Evolutionary conservation across 2,888 invertebrate genomes (phyloP).

Genomic region (Pocota personata): DNA sequence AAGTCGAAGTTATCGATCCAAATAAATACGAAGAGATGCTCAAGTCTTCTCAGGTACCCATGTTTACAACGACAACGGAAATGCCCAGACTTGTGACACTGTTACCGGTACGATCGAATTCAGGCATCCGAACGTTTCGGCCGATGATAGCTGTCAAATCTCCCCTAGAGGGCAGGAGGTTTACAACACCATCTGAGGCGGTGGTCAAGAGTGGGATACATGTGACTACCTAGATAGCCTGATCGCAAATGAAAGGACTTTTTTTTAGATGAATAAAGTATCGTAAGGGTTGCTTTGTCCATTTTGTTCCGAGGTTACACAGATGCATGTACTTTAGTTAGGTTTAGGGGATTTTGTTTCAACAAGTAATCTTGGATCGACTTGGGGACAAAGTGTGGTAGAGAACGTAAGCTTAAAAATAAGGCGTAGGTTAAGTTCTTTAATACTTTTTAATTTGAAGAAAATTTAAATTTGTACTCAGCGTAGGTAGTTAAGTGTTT

Average conservation of each 20-base stretch:
- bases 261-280: neutral
- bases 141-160: slow-evolving; percentile 80
- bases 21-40: slow-evolving; percentile 82
- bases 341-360: neutral
- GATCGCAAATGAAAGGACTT: neutral
- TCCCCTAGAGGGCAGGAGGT: slow-evolving; percentile 77
- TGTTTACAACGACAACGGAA: slow-evolving; percentile 78
- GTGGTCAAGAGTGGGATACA: slow-evolving; percentile 81
- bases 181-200: slow-evolving; percentile 80
- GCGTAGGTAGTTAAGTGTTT: slow-evolving; percentile 12
- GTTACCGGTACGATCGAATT: slow-evolving; percentile 91
- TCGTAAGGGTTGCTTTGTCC: slow-evolving; percentile 50
- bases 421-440: neutral
- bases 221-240: slow-evolving; percentile 76
- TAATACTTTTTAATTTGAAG: neutral
- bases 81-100: slow-evolving; percentile 85
- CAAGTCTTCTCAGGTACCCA: slow-evolving; percentile 79
- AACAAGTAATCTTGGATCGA: slow-evolving; percentile 58
- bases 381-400: slow-evolving; percentile 54
- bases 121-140: slow-evolving; percentile 89
- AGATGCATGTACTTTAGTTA: neutral
- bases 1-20: slow-evolving; percentile 82
- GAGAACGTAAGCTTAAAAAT: neutral
- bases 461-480: neutral
- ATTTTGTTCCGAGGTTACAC: slow-evolving; percentile 67